These are phyloP conservation scores for Ostrea edulis DNA, from an alignment of 1,140 invertebrate genomes.

Conservation along the genomic window DNA sequence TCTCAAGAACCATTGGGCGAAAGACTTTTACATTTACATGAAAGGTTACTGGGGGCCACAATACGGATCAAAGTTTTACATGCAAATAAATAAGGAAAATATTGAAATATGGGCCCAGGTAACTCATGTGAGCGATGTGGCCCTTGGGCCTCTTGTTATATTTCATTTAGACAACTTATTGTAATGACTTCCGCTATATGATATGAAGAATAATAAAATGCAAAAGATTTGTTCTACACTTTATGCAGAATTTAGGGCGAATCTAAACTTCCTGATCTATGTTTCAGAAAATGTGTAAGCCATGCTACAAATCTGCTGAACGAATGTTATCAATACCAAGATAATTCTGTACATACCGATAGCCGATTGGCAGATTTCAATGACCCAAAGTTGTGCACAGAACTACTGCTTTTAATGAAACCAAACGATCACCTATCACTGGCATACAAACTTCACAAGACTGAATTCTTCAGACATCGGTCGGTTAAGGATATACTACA, in stretches of 20 bases:
- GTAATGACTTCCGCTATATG: background rate
- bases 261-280: background rate
- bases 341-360: background rate
- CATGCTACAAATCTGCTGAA: conserved; percentile 20
- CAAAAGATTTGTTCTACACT: no score
- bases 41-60: no score
- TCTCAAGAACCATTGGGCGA: no score
- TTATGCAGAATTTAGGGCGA: no score
- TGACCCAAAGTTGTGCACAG: background rate
- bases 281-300: background rate
- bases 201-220: background rate
- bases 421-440: background rate
- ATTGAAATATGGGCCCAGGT: no score
- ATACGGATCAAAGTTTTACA: no score
- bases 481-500: background rate
- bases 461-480: conserved; percentile 6
- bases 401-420: background rate
- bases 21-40: no score
- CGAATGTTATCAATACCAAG: background rate
- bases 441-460: conserved; percentile 18
- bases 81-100: no score
- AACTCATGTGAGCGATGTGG: no score
- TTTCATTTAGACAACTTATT: background rate
- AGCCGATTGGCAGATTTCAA: background rate
- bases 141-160: no score